Percentiles rank a stretch among this genome's conserved stretches.
Conservation (phyloP, 2,797 vertebrate genomes). For the Ispidina lecontei region DNA sequence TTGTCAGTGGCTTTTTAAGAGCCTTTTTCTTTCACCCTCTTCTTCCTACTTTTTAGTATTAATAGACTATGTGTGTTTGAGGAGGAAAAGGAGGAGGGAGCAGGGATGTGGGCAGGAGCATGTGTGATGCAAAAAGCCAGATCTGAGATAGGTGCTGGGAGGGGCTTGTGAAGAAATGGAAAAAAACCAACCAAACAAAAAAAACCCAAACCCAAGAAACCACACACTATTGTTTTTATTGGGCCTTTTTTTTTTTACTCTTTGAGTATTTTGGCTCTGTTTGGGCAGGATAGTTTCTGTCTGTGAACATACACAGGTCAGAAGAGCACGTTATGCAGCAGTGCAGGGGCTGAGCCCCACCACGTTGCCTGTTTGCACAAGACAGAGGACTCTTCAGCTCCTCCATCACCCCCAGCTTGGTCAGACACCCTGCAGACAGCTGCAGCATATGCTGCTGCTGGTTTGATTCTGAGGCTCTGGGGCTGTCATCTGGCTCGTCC, state of each 20-base stretch:
- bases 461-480: background rate
- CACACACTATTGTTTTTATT: background rate
- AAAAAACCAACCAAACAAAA: background rate
- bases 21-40: background rate
- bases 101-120: background rate
- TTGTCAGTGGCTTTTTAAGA: background rate
- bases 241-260: background rate
- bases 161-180: background rate
- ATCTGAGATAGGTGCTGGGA: background rate
- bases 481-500: slow-evolving; percentile 8
- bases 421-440: background rate
- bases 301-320: background rate
- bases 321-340: background rate
- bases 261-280: background rate
- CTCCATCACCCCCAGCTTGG: background rate
- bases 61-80: background rate
- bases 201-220: background rate
- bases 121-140: background rate
- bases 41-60: background rate
- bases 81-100: background rate
- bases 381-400: background rate
- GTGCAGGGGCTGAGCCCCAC: background rate
- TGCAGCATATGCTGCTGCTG: background rate
- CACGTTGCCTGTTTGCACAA: background rate
- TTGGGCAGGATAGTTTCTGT: background rate